Evolutionary conservation across 2,797 vertebrate species (phyloP).

Genomic region (Argyrosomus regius): DNA sequence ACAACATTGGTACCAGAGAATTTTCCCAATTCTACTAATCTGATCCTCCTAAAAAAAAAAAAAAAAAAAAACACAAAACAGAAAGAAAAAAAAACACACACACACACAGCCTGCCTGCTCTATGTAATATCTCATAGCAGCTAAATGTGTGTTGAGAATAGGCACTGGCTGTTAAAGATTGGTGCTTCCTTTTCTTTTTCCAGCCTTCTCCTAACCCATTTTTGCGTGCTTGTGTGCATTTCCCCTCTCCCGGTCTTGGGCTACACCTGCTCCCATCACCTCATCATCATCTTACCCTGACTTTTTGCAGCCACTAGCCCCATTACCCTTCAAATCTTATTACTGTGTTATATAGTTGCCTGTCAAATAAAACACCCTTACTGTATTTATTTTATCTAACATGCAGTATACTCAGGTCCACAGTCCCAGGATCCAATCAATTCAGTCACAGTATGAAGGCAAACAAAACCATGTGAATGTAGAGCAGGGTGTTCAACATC

Average conservation of each 20-base stretch:
- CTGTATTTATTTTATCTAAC: neutral
- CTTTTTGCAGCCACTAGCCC: neutral
- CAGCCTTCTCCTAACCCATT: neutral
- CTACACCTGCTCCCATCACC: neutral
- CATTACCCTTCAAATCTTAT: neutral
- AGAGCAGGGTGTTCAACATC: neutral
- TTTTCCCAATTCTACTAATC: neutral
- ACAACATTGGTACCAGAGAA: neutral
- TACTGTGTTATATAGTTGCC: neutral
- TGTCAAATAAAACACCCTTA: neutral
- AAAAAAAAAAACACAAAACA: neutral
- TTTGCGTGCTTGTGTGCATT: neutral
- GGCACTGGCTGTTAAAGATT: neutral
- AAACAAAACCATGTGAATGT: neutral
- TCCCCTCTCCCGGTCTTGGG: neutral
- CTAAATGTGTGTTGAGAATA: neutral
- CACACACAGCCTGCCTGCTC: neutral
- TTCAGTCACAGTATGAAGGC: neutral
- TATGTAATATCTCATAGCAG: neutral
- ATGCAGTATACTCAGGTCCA: neutral
- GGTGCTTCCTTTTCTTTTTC: neutral
- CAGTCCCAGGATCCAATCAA: neutral
- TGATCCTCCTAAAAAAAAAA: neutral
- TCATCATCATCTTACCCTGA: too few relatives aligned
- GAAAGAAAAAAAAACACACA: neutral